Evolutionary conservation across 2,113 vertebrate species (phyloP).

Genomic region (Myotis lucifugus): DNA sequence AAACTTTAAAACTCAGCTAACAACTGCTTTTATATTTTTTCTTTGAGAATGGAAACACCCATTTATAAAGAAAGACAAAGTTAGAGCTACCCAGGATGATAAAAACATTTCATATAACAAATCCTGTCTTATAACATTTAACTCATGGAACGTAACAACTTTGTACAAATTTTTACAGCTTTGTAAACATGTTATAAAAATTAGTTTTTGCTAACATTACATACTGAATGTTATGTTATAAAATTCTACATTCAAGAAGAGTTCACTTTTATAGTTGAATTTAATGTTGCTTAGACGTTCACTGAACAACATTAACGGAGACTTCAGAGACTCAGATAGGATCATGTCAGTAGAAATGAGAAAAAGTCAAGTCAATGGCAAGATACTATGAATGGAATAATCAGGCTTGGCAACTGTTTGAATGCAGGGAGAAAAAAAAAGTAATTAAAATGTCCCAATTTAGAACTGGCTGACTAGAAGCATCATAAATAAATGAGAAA

Average conservation of each 20-base stretch:
- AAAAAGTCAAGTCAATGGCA: not conserved
- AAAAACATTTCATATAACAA: not conserved
- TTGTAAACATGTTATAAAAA: not conserved
- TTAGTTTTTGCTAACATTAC: not conserved
- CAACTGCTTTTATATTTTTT: not conserved
- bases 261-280: not conserved
- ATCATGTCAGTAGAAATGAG: not conserved
- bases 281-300: not conserved
- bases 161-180: not conserved
- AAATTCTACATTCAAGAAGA: not conserved
- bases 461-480: not conserved
- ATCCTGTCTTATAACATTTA: not conserved
- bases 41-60: not conserved
- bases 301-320: not conserved
- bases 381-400: not conserved
- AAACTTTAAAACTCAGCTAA: not conserved
- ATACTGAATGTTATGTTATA: not conserved
- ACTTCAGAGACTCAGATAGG: not conserved
- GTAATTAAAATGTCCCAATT: slow-evolving; percentile 19
- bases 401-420: not conserved
- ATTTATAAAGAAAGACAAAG: not conserved
- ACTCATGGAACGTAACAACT: not conserved
- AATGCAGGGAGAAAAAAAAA: not conserved
- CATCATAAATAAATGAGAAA: not conserved
- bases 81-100: not conserved